Evolutionary conservation across 2,113 vertebrate genomes (phyloP).

Genomic region (Corydoras maculifer): DNA sequence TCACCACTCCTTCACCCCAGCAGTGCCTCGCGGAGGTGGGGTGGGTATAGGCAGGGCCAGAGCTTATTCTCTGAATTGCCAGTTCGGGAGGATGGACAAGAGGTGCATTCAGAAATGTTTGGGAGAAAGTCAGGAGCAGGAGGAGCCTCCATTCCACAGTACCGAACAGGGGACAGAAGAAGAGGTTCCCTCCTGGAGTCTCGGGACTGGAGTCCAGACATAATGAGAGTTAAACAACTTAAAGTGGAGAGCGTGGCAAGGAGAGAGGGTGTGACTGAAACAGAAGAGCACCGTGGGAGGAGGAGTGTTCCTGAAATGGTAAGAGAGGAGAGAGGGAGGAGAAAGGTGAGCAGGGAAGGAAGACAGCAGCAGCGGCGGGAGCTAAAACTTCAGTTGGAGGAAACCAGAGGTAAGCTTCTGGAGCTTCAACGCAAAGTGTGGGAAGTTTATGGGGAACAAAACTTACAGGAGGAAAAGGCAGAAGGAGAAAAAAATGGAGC

Average conservation of each 20-base stretch:
- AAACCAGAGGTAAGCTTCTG: slow-evolving; percentile 63
- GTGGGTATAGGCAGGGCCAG: slow-evolving; percentile 41
- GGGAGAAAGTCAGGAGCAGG: slow-evolving; percentile 42
- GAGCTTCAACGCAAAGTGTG: slow-evolving; percentile 68
- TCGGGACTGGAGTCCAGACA: slow-evolving; percentile 54
- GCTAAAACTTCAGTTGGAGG: slow-evolving; percentile 68
- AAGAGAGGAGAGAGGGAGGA: slow-evolving; percentile 33
- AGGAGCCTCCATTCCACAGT: slow-evolving; percentile 19
- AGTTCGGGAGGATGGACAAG: slow-evolving; percentile 32
- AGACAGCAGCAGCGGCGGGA: slow-evolving; percentile 62
- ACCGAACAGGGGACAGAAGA: slow-evolving; percentile 39
- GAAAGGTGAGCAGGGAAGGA: slow-evolving; percentile 50
- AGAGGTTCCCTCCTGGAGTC: slow-evolving; percentile 42
- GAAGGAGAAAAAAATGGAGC: slow-evolving; percentile 42
- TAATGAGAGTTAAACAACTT: slow-evolving; percentile 58
- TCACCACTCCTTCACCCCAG: slow-evolving; percentile 62
- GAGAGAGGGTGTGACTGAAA: slow-evolving; percentile 38
- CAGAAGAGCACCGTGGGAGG: slow-evolving; percentile 25
- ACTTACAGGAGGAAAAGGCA: slow-evolving; percentile 39
- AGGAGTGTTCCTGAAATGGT: slow-evolving; percentile 22
- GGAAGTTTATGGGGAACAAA: slow-evolving; percentile 63
- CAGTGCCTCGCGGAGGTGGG: slow-evolving; percentile 50
- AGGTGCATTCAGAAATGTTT: slow-evolving; percentile 40
- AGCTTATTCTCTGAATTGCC: slow-evolving; percentile 35
- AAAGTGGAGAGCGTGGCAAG: slow-evolving; percentile 48